Evolutionary conservation across 2,113 vertebrate genomes (phyloP), one percentile per base, ranked within the genome.

Genomic region (Syngnathoides biaculeatus): DNA sequence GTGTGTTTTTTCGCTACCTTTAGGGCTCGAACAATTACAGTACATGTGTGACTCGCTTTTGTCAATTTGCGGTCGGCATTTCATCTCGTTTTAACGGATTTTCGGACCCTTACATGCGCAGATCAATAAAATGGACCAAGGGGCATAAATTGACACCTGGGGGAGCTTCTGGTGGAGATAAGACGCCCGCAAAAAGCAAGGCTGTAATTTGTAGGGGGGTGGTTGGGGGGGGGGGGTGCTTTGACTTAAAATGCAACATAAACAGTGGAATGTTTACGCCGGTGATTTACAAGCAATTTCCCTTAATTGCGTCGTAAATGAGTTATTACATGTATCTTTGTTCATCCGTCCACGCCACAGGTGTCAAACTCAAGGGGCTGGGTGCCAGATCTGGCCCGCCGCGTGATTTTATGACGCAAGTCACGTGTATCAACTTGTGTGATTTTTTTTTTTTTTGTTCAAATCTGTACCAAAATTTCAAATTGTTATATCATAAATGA

Each of bases 111-210:
- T 40, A 66, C 66, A 68, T 45, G 14, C 72, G 79, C 76, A 72
- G 76, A 89, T 86, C 86, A 71, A 89, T 86, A 75, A 83, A 84
- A 79, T 39, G 69, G 81, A 80, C 73, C 70, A 55, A 39, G 19
- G 19, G 70, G 73, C 9, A 65, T 82, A 82, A 84, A 89, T 83
- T 72, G 75, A 80, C 59, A 76, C 83, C 73, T 75, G 56, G 24
- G 79, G 79, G 76, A 84, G 80, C 73, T 20, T n/a, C 43, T 15
- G 43, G 43, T 15, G 27, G 64, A 38, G 50, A 68, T 17, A 60
- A 76, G 52, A 47, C 27, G 30, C 30, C 30, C 30, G 47, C 20
- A n/a, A 50, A n/a, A 19, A 20, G 47, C 8, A 2, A 50, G 47
- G 47, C 8, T n/a, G 47, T 8, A n/a, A 50, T 50, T 50, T 50